Base-by-base conservation (phyloP, 2,888 invertebrate genomes). In the Ditula angustiorana region DNA sequence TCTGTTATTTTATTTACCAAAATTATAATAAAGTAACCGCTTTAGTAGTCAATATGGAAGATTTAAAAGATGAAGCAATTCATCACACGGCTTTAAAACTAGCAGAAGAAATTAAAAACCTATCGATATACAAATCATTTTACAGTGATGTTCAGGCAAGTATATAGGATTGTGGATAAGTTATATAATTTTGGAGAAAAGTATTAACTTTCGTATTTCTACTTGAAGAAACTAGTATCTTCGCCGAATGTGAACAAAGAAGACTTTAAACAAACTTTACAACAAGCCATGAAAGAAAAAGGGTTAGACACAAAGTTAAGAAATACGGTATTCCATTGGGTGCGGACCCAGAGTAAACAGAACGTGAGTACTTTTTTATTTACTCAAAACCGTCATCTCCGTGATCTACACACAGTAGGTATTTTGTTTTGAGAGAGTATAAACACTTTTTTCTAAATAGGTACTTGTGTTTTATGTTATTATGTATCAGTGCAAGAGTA, bases 241-340 rank as follows among this genome's bases (percentile, higher is more conserved):
- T 95, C 96, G 37, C 94, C 96, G 47, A 94, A 92, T 74, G 97
- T 97, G 30, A 95, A 95, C 76, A 95, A 95, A 74, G 95, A 96
- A 70, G 96, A 97, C 81, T 97, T 98, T 80, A 96, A 96, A 82
- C 95, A 94, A 71, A 96, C 96, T 0, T 88, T 98, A 67, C 94
- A 96, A 71, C 95, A 95, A 72, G 95, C 96, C 24, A 95, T 98
- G 87, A 96, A 95, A 84, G 94, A 94, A 67, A 95, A 95, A 67
- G 97, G 97, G 3, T 90, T 97, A 74, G 97, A 98, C 80, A 96
- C 96, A 3, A 96, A 97, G 82, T 93, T 98, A 66, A 94, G 96
- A 72, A 98, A 98, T 79, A 96, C 96, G 66, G 96, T 98, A 53
- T 97, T 95, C 86, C 96, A 97, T 84, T 96, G 96, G 95, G 94